Base-by-base conservation (phyloP, 2,797 vertebrate species). In the Eurystomus glaucurus region DNA sequence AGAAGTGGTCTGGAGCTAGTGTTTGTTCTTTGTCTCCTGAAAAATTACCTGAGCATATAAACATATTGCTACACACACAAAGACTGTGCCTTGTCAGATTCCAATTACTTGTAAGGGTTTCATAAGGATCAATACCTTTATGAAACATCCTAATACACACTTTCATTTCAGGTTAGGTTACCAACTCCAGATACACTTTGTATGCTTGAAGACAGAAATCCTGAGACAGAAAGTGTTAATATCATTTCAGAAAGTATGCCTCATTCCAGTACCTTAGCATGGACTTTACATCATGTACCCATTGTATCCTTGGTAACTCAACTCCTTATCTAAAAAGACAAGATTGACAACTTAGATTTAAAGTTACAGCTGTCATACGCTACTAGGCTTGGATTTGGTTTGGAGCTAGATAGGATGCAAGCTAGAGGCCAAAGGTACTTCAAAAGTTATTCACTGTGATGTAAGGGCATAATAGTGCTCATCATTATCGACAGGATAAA, bases 281-380 rank as follows among this genome's bases (percentile, higher is more conserved):
- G 92, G 94, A 95, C 92, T 92, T 93, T 74, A 94, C 58, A 95
- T 91, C 88, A 95, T 28, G 60, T 76, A 94, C 80, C 55, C 88
- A 94, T 66, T 94, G 94, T 96, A 97, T 94, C 93, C 90, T 74
- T 96, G 92, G 94, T 83, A 97, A 96, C 93, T 93, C 83, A 65
- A 78, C 51, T 94, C 60, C 70, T 90, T 95, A 92, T 93, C 80
- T 90, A 87, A 90, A 96, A 51, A 79, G 88, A 94, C 52, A 90
- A 94, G 87, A 96, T 2, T 91, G 92, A 94, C 87, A 96, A 92
- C 64, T 77, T 61, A 29, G 43, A 92, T 96, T 96, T 96, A 93
- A 96, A 95, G 92, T 79, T 77, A 94, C 60, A 96, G 94, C 13
- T 29, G 33, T 66, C 6, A 0, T 51, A 76, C 23, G 25, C 28